Base-by-base conservation (phyloP, 2,888 invertebrate genomes). In the Melanostoma mellinum region DNA sequence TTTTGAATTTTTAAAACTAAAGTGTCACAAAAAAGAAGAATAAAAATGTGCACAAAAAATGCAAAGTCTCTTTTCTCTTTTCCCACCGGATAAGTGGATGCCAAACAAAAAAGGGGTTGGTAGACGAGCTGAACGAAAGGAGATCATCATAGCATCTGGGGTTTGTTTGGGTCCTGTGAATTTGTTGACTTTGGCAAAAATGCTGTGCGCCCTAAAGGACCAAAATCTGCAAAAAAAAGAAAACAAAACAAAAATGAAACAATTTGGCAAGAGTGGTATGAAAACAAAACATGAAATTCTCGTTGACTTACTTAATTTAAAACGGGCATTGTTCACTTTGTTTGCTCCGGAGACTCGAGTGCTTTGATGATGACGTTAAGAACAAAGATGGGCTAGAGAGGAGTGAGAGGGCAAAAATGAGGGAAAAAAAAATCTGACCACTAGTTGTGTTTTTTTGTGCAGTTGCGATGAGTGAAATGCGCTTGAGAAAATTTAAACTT, bases 91-190 rank as follows among this genome's bases (percentile, higher is more conserved):
- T 20, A 20, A 20, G 20, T 20, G 20, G 20, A 20, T 20, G 1
- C 20, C 36, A 46, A n/a, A n/a, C 48, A 10, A 52, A 30, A 68
- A 73, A 77, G 72, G 53, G 53, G 67, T 63, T 63, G 50, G 33
- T 20, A 8, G 2, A 42, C 40, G 33, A 38, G 6, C 30, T 48
- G 20, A 35, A 6, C 42, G 53, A 60, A 55, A 55, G 40, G 32
- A 72, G 42, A 55, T 72, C 53, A 72, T 81, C 67, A 72, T 67
- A 50, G 50, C 58, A 46, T 48, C 20, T 40, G 76, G 80, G 71
- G 60, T 76, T 71, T 71, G 53, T 56, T 71, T 55, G 65, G 74
- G 58, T 20, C 58, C 50, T 61, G 48, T 60, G 55, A 74, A 74
- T 79, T 79, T 55, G 55, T 74, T 67, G 60, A 55, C 55, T 53